Evolutionary conservation across 2,888 invertebrate genomes (phyloP), one percentile per base, ranked within the genome.

Genomic region (Argynnis bischoffii): DNA sequence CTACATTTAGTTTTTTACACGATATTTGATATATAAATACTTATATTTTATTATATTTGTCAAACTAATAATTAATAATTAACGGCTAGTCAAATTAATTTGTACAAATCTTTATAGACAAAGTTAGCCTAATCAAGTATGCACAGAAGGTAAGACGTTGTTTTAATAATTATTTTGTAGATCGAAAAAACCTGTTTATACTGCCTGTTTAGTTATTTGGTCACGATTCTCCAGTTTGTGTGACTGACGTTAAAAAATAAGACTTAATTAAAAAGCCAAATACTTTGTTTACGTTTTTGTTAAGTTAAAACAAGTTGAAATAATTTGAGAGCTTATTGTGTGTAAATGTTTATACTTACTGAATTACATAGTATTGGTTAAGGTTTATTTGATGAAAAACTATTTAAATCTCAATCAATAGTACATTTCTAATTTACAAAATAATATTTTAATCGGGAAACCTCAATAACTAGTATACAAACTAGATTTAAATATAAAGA

Each of bases 231-330:
- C 50, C 60, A 55, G 60, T 48, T 47, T 48, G 76, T 77, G 76
- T 76, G 66, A 78, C 74, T 79, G 78, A 75, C 77, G 80, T 80
- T 66, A 76, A 80, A 82, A 83, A 84, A 83, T 81, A 81, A 77
- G 79, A 83, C 81, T 84, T 86, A 84, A 86, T 86, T 85, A 87
- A 82, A 84, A 76, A 77, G 76, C 75, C 73, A 78, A 81, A 78
- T 78, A 76, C 80, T 78, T 76, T 74, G 77, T 79, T 79, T 75
- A 66, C 70, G 69, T 68, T 63, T 60, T 51, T 35, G 15, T n/a
- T 26, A 48, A 48, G 21, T 21, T 18, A 15, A n/a, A 59, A 59
- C n/a, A 48, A 47, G 0, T 59, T 59, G 21, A 13, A 11, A 26
- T 21, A 15, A 53, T 15, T 14, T 26, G 26, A 11, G 35, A 41